Evolutionary conservation across 2,113 vertebrate genomes (phyloP).

Genomic region (Chaetops frenatus): DNA sequence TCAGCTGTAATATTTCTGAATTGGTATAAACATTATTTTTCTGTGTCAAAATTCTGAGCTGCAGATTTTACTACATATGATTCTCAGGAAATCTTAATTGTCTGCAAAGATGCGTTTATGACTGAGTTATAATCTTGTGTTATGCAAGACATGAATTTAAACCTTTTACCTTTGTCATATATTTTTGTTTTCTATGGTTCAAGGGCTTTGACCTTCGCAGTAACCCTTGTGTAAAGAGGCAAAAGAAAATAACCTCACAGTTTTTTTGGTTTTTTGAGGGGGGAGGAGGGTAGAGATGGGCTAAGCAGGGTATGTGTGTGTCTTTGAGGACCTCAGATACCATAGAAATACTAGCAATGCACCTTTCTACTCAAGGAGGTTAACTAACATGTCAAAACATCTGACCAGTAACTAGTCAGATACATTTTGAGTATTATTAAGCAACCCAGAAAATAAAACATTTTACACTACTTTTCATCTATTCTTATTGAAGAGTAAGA

Average conservation of each 20-base stretch:
- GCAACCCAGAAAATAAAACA: not conserved
- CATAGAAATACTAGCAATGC: not conserved
- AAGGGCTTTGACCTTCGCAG: not conserved
- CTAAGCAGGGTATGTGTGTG: not conserved
- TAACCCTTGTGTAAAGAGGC: not conserved
- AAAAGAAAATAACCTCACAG: not conserved
- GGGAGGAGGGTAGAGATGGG: no score
- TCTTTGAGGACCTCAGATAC: not conserved
- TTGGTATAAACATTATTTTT: not conserved
- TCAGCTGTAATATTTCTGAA: not conserved
- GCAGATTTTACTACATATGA: not conserved
- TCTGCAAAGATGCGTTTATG: not conserved
- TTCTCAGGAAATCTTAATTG: not conserved
- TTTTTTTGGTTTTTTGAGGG: not conserved
- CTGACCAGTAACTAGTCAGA: not conserved
- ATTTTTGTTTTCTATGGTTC: not conserved
- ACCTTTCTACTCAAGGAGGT: not conserved
- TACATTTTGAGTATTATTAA: not conserved
- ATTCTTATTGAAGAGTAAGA: not conserved
- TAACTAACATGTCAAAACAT: not conserved
- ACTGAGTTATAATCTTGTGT: not conserved
- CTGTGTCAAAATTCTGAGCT: not conserved
- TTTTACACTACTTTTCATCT: not conserved
- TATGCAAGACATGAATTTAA: not conserved
- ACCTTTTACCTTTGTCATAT: not conserved